These are phyloP conservation scores for Eupithecia abbreviata DNA, from an alignment of 2,888 invertebrate genomes.

Conservation along the genomic window DNA sequence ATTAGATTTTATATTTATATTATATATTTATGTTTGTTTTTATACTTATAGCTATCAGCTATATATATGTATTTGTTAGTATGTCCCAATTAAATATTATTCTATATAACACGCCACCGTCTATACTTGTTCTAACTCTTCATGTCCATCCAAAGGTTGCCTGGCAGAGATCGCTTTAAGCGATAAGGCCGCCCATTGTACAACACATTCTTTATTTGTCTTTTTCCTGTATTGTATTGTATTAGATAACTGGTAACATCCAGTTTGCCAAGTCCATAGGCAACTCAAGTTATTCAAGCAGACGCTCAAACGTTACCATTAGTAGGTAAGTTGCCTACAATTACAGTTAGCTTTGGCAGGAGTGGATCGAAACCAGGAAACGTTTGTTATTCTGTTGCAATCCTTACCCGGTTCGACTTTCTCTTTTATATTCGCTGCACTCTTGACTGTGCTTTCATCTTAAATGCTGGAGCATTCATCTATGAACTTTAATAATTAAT, in stretches of 20 bases:
- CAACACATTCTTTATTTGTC: no score
- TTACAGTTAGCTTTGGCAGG: constrained; percentile 55
- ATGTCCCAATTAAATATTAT: no score
- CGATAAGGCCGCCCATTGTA: no score
- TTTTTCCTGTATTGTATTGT: no score
- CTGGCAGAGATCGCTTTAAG: no score
- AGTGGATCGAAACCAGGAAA: constrained; percentile 53
- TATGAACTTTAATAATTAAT: neutral
- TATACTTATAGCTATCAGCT: no score
- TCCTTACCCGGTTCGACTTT: constrained; percentile 52
- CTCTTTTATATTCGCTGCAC: constrained; percentile 50
- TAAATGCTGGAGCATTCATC: constrained; percentile 29
- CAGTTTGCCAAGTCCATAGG: neutral
- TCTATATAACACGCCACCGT: no score
- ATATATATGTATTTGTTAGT: no score
- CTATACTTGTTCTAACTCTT: no score
- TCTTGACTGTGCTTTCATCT: constrained; percentile 48
- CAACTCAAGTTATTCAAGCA: constrained; percentile 14
- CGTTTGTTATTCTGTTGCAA: constrained; percentile 53
- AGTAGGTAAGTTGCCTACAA: constrained; percentile 41
- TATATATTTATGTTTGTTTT: no score
- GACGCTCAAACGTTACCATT: constrained; percentile 17
- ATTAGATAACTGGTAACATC: neutral
- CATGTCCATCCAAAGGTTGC: no score
- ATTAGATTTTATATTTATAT: no score